Conservation (phyloP, 64 coral and sea anemone species). For the Montipora efflorescens region DNA sequence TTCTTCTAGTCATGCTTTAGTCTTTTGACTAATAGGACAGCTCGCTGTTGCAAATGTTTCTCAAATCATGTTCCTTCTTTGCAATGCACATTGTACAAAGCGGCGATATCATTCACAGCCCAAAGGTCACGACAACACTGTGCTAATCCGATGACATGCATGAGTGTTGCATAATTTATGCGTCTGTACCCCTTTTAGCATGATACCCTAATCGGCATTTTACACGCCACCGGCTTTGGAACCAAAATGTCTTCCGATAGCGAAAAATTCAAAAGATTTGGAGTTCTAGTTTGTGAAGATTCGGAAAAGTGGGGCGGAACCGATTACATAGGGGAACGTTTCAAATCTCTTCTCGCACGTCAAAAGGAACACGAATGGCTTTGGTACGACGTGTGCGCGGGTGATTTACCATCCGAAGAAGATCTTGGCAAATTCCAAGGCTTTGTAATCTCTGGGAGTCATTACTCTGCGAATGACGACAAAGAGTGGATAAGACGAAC, state of each 20-base stretch:
- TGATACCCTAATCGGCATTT: too few relatives aligned
- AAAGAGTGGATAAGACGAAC: slow-evolving; percentile 58
- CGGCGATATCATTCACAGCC: too few relatives aligned
- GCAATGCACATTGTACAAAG: too few relatives aligned
- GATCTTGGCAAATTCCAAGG: slow-evolving; percentile 70
- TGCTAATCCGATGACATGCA: too few relatives aligned
- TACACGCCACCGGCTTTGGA: too few relatives aligned
- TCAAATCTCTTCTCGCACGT: slow-evolving; percentile 1
- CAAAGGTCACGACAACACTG: too few relatives aligned
- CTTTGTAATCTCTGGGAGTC: slow-evolving; percentile 75
- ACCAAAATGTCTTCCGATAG: neutral
- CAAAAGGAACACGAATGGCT: slow-evolving; percentile 50
- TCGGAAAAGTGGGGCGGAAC: slow-evolving; percentile 83
- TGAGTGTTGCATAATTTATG: too few relatives aligned
- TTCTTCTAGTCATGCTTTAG: too few relatives aligned
- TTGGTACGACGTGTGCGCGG: slow-evolving; percentile 43
- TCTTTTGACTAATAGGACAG: too few relatives aligned
- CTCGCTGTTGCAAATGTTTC: too few relatives aligned
- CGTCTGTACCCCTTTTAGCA: too few relatives aligned
- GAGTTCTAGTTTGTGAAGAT: slow-evolving; percentile 78
- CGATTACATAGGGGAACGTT: slow-evolving; percentile 54
- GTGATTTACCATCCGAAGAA: slow-evolving; percentile 53
- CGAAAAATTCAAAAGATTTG: slow-evolving; percentile 41
- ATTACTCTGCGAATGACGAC: slow-evolving; percentile 63
- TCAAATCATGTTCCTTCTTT: too few relatives aligned